Evolutionary conservation across 2,797 vertebrate species (phyloP).

Genomic region (Iguana delicatissima): DNA sequence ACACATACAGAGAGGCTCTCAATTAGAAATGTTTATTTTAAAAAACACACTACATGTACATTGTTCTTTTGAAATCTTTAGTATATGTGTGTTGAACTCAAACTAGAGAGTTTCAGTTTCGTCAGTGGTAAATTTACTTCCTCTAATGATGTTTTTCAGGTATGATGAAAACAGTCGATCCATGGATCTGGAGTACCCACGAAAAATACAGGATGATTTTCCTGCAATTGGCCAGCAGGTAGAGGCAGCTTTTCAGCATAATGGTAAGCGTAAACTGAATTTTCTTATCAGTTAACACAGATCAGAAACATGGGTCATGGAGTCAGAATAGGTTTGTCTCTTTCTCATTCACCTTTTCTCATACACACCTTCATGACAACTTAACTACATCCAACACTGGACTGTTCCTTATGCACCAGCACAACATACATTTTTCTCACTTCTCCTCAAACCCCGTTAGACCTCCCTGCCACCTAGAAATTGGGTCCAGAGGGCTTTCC

Average conservation of each 20-base stretch:
- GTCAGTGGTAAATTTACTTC: conserved; percentile 8
- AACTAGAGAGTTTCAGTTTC: background rate
- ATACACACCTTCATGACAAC: too few relatives aligned
- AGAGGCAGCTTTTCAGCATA: conserved; percentile 84
- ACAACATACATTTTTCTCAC: background rate
- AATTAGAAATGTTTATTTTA: background rate
- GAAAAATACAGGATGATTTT: conserved; percentile 72
- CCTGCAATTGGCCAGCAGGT: conserved; percentile 78
- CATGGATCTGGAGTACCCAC: conserved; percentile 84
- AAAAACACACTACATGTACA: background rate
- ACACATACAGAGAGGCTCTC: too few relatives aligned
- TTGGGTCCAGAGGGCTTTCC: background rate
- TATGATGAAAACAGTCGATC: conserved; percentile 82
- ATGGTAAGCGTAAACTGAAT: conserved; percentile 74
- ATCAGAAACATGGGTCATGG: background rate
- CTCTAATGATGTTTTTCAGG: conserved; percentile 70
- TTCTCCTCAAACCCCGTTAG: background rate
- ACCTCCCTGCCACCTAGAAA: background rate
- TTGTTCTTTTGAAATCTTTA: conserved; percentile 1
- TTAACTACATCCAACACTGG: too few relatives aligned
- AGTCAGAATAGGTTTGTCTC: background rate
- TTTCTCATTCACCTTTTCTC: background rate
- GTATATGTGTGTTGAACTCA: background rate
- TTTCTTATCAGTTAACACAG: background rate
- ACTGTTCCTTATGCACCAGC: too few relatives aligned